Percentiles rank a stretch among this genome's conserved stretches.
These are phyloP conservation scores for Drosophila tristis DNA, from an alignment of 1,140 invertebrate species.

Conservation along the genomic window DNA sequence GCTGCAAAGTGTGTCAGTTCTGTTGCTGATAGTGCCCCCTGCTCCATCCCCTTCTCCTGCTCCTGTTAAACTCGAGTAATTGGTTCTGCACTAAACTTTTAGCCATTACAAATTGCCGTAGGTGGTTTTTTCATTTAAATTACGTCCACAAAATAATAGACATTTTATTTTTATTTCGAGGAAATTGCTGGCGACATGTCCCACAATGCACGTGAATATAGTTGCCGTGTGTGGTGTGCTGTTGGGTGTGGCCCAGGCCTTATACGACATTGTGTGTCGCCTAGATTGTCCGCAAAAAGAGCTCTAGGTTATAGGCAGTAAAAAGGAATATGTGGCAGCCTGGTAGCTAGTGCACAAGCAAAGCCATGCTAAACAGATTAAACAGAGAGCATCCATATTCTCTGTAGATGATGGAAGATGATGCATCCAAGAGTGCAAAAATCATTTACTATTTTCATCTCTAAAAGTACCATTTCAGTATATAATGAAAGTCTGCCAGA, in stretches of 20 bases:
- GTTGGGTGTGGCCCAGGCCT: constrained; percentile 20
- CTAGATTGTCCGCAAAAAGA: not conserved
- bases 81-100: constrained; percentile 40
- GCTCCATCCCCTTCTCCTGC: constrained; percentile 9
- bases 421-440: too few relatives aligned
- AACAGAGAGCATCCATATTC: too few relatives aligned
- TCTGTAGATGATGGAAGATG: too few relatives aligned
- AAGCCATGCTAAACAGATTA: too few relatives aligned
- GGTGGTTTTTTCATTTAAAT: constrained; percentile 50
- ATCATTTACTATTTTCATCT: too few relatives aligned
- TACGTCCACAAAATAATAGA: constrained; percentile 35
- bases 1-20: constrained; percentile 64
- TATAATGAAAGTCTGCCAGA: too few relatives aligned
- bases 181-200: constrained; percentile 36
- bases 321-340: too few relatives aligned
- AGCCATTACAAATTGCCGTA: constrained; percentile 58
- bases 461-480: too few relatives aligned
- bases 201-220: constrained; percentile 15
- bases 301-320: too few relatives aligned
- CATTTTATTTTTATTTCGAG: constrained; percentile 41
- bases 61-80: constrained; percentile 28
- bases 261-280: constrained; percentile 5
- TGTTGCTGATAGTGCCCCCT: constrained; percentile 47
- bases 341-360: too few relatives aligned
- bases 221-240: not conserved